Base-by-base conservation (phyloP, 2,797 vertebrate species). In the Manis crassicaudata region DNA sequence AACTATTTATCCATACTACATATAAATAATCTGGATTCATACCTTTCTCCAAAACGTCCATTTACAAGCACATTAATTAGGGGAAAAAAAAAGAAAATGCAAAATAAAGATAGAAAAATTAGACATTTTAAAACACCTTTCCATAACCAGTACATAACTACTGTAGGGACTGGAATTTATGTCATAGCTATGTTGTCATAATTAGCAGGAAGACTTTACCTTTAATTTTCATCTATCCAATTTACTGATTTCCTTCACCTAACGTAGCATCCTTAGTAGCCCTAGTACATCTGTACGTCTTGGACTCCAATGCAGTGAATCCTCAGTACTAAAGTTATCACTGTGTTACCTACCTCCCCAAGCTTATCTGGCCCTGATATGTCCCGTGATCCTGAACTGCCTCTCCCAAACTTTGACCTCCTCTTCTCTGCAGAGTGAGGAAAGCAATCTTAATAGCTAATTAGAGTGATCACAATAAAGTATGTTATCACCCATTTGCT, bases 11-110 rank as follows among this genome's bases (percentile, higher is more conserved):
- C 70, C 27, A 86, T 14, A 70, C 6, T 21, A 87, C 29, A 76
- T 56, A 70, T 37, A 63, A 60, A 76, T 63, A 80, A 81, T 90
- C 23, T 65, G 7, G 50, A 72, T 82, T 73, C 60, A 43, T 32
- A 62, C 52, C 17, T 84, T 10, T 85, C 3, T 58, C 32, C 35
- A 88, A 93, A 95, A 92, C 52, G 72, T 88, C n/a, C 89, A n/a
- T 70, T 92, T 92, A 80, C 1, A 92, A 95, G 84, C 7, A 50
- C 2, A 65, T 83, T 90, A 81, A 62, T 21, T 16, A 52, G 90
- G 46, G 46, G 46, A 29, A 76, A 75, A 84, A 62, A 12, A 73
- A 43, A 76, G 37, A 75, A 81, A 73, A 75, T 54, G 25, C 43
- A 83, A 92, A 88, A 89, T 63, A 68, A 92, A 94, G 25, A 63